These are phyloP conservation scores for Malacoctenus gilli DNA, from an alignment of 2,797 vertebrate genomes.

Conservation along the genomic window DNA sequence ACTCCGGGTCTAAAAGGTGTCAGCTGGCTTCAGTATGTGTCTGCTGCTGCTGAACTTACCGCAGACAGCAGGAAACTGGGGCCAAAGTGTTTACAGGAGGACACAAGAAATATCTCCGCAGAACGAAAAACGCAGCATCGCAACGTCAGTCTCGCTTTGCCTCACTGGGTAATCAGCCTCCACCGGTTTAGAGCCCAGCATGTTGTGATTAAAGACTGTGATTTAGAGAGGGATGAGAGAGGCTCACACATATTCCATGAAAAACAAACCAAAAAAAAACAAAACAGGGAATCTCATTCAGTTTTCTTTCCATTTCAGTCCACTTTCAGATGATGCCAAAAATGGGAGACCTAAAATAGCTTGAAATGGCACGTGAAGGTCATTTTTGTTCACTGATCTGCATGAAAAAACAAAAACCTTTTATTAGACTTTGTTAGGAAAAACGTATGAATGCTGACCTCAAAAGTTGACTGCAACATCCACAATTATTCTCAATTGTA, in stretches of 20 bases:
- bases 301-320: background rate
- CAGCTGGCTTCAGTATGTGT: background rate
- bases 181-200: too few species aligned
- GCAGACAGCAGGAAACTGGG: slow-evolving; percentile 33
- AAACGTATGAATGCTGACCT: slow-evolving; percentile 21
- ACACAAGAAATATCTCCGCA: too few species aligned
- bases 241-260: too few species aligned
- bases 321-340: background rate
- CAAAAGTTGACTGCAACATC: slow-evolving; percentile 30
- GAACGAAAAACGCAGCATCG: too few species aligned
- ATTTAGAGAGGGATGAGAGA: too few species aligned
- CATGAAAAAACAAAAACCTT: slow-evolving; percentile 33
- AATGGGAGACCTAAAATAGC: too few species aligned
- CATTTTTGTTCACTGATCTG: slow-evolving; percentile 15
- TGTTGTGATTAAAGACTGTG: too few species aligned
- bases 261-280: too few species aligned
- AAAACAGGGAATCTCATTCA: background rate
- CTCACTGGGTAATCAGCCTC: too few species aligned
- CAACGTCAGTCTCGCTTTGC: too few species aligned
- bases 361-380: slow-evolving; percentile 40
- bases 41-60: slow-evolving; percentile 20
- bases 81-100: slow-evolving; percentile 4
- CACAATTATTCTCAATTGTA: slow-evolving; percentile 24
- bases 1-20: too few species aligned
- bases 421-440: slow-evolving; percentile 13